A percentile compares a stretch with the other conserved stretches of the same genome.
These are phyloP conservation scores for Siniperca scherzeri DNA, from an alignment of 2,797 vertebrate species.

Conservation along the genomic window DNA sequence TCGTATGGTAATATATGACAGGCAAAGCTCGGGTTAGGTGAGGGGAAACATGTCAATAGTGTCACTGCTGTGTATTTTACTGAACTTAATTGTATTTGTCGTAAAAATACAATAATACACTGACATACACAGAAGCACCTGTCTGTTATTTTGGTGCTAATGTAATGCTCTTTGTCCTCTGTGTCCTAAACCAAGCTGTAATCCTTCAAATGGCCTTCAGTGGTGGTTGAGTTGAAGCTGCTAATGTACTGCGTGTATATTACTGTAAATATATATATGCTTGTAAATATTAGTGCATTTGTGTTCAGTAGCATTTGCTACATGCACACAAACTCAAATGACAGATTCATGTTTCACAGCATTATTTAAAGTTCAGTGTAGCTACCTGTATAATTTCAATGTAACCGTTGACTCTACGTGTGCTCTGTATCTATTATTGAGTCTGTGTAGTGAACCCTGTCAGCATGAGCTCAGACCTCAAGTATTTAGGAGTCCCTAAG, in stretches of 20 bases:
- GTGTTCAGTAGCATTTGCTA: not conserved
- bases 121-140: not conserved
- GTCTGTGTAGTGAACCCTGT: not conserved
- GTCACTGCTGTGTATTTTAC: not conserved
- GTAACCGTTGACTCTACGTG: not conserved
- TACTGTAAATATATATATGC: conserved; percentile 27
- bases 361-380: not conserved
- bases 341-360: not conserved
- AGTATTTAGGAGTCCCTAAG: not conserved
- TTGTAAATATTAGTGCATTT: not conserved
- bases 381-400: not conserved
- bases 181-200: not conserved
- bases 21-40: not conserved
- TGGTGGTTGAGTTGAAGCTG: not conserved
- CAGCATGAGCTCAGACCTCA: not conserved
- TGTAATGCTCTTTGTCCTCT: not conserved
- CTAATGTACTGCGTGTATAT: not conserved
- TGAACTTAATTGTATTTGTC: not conserved
- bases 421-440: not conserved
- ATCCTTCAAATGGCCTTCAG: not conserved
- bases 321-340: not conserved
- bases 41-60: not conserved
- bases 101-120: not conserved
- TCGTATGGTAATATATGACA: not conserved
- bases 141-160: not conserved